Evolutionary conservation across 1,140 invertebrate genomes (phyloP).

Genomic region (Lucilia sericata): DNA sequence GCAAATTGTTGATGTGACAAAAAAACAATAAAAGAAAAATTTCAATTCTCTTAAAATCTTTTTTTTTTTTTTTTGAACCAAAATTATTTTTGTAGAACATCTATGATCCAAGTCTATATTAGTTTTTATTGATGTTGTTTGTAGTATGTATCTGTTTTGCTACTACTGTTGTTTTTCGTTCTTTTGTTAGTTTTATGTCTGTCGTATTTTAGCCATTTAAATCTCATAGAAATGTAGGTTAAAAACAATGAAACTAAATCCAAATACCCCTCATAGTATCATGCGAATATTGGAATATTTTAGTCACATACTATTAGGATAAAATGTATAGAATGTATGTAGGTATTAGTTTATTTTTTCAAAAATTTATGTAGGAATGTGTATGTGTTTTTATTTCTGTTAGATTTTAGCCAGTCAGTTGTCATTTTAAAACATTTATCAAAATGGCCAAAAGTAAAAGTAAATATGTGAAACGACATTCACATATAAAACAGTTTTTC

Average conservation of each 20-base stretch:
- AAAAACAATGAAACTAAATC: background rate
- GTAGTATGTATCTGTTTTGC: background rate
- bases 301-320: no score
- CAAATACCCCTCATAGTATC: background rate
- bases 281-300: background rate
- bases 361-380: background rate
- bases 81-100: background rate
- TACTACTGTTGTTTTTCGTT: background rate
- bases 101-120: background rate
- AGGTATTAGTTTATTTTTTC: no score
- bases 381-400: constrained; percentile 6
- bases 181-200: background rate
- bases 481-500: background rate
- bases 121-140: background rate
- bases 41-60: background rate
- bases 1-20: constrained; percentile 15
- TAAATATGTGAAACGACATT: background rate
- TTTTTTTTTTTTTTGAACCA: background rate
- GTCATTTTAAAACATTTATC: constrained; percentile 38
- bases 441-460: constrained; percentile 37
- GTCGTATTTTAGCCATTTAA: constrained; percentile 6
- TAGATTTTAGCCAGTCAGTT: constrained; percentile 19
- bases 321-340: no score
- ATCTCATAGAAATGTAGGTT: background rate
- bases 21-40: background rate